These are phyloP conservation scores for Myotis daubentonii DNA, from an alignment of 2,797 vertebrate species.

Conservation along the genomic window DNA sequence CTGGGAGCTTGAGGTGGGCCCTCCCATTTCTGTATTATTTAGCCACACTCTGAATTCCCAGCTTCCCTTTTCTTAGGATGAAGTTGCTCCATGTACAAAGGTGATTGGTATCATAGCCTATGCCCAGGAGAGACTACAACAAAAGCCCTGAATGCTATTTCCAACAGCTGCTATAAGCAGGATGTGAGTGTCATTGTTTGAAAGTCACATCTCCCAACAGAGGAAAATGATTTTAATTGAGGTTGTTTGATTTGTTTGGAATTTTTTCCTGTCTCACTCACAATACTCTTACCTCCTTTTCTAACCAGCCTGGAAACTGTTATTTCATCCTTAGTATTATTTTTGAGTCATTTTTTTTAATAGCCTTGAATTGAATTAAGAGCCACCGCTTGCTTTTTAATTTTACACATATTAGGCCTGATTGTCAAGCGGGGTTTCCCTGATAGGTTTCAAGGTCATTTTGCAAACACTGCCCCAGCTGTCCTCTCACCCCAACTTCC, in stretches of 20 bases:
- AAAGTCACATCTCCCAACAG: slow-evolving; percentile 26
- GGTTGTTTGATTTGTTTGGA: not conserved
- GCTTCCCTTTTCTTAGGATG: not conserved
- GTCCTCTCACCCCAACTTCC: not conserved
- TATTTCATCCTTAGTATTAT: not conserved
- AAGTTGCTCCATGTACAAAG: slow-evolving; percentile 24
- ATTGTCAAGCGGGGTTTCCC: not conserved
- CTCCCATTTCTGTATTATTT: not conserved
- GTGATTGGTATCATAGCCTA: not conserved
- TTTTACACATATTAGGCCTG: not conserved
- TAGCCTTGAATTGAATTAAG: not conserved
- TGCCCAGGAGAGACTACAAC: slow-evolving; percentile 42
- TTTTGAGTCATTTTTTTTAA: not conserved
- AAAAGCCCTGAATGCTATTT: slow-evolving; percentile 65
- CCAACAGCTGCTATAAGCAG: slow-evolving; percentile 62
- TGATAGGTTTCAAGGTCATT: not conserved
- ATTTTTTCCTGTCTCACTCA: not conserved
- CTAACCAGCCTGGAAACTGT: not conserved
- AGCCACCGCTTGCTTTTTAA: not conserved
- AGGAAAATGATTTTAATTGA: slow-evolving; percentile 33
- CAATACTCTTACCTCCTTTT: not conserved
- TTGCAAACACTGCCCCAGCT: not conserved
- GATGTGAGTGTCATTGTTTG: slow-evolving; percentile 70
- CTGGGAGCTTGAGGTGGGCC: rapidly evolving
- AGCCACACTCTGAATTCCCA: not conserved